phyloP scores from a whole-genome alignment of 2,888 invertebrate genomes.

The Gortyna flavago region DNA sequence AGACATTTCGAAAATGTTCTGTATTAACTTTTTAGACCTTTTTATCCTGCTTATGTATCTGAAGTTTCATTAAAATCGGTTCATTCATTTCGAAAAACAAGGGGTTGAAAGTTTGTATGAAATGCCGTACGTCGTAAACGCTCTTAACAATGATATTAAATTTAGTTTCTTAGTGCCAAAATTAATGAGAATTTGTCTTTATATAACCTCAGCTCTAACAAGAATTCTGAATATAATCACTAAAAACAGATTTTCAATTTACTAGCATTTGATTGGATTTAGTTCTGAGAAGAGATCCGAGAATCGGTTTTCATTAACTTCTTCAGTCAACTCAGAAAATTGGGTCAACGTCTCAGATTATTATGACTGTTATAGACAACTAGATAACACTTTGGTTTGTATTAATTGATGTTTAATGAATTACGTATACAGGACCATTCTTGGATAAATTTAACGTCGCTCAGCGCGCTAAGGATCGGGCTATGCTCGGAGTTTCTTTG shows the following conservation, averaged over 20 bases:
- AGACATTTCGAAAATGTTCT: no score
- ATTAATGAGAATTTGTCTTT: not conserved
- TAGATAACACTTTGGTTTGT: not conserved
- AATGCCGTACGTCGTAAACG: no score
- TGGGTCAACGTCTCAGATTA: not conserved
- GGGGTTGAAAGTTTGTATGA: no score
- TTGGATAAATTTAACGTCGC: not conserved
- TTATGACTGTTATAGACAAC: not conserved
- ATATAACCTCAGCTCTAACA: not conserved
- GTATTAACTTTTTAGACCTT: no score
- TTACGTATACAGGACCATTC: not conserved
- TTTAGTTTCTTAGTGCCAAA: not conserved
- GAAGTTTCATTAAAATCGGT: no score
- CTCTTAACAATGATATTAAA: no score
- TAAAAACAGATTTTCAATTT: constrained; percentile 23
- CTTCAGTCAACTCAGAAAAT: constrained; percentile 1
- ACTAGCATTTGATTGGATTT: constrained; percentile 24
- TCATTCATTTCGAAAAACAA: no score
- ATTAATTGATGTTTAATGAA: not conserved
- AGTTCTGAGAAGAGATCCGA: not conserved
- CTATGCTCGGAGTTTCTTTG: not conserved
- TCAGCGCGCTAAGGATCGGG: not conserved
- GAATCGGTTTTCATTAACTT: constrained; percentile 8
- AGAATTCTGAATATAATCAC: not conserved
- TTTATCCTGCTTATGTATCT: no score